Conservation (phyloP, 2,888 invertebrate genomes). For the Linyphia triangularis region DNA sequence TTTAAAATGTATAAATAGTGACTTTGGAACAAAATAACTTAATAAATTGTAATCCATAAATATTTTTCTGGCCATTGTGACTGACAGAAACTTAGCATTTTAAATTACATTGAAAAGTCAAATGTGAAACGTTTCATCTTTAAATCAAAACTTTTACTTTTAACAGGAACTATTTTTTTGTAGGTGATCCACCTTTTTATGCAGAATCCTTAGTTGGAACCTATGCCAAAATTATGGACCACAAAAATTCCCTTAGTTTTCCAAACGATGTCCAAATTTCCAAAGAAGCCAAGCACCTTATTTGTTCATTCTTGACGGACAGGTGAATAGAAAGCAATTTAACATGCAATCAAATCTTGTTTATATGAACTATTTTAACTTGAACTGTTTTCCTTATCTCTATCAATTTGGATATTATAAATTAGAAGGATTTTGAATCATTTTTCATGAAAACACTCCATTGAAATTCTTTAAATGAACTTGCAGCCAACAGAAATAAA, state of each 20-base stretch:
- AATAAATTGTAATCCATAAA: background rate
- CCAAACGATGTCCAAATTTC: constrained; percentile 96
- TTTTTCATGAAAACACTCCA: background rate
- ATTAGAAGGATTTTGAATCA: background rate
- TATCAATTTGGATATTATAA: too few relatives aligned
- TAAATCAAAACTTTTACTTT: background rate
- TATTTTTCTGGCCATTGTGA: background rate
- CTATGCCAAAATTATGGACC: constrained; percentile 99
- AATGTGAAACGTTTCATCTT: background rate
- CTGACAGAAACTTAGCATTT: background rate
- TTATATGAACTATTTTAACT: too few relatives aligned
- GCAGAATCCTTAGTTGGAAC: constrained; percentile 99
- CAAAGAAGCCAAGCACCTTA: constrained; percentile 86
- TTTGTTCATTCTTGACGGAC: constrained; percentile 95
- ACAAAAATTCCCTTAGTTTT: constrained; percentile 95
- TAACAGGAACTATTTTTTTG: background rate
- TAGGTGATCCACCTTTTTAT: constrained; percentile 96
- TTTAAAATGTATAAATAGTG: too few relatives aligned
- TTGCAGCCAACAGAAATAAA: too few relatives aligned
- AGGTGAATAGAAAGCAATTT: constrained; percentile 82
- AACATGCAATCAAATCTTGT: too few relatives aligned
- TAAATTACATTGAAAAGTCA: background rate
- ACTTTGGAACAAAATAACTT: background rate
- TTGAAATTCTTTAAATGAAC: too few relatives aligned
- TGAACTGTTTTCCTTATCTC: too few relatives aligned